phyloP scores from a whole-genome alignment of 2,113 vertebrate genomes.

The Taxidea taxus region DNA sequence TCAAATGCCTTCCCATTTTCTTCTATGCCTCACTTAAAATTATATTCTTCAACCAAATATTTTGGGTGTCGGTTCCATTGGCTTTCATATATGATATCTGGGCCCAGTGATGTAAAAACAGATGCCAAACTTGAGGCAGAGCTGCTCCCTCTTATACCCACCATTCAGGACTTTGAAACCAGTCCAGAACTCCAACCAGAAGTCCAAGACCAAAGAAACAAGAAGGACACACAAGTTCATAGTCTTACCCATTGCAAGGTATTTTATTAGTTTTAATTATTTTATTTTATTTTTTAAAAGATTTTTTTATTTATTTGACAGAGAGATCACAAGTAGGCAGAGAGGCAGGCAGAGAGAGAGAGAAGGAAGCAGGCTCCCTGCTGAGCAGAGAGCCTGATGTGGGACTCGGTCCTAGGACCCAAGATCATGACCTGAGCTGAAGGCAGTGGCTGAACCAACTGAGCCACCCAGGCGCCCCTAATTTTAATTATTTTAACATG shows the following conservation, averaged over 20 bases:
- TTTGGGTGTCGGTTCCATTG: not conserved
- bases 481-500: not conserved
- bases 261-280: not conserved
- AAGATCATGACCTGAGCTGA: too few relatives aligned
- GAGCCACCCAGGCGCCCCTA: too few relatives aligned
- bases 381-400: too few relatives aligned
- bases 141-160: not conserved
- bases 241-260: not conserved
- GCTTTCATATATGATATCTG: not conserved
- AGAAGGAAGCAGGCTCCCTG: too few relatives aligned
- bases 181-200: not conserved
- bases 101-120: not conserved
- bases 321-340: too few relatives aligned
- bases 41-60: not conserved
- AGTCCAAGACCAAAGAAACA: not conserved
- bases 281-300: too few relatives aligned
- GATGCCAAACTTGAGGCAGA: not conserved
- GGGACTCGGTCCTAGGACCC: too few relatives aligned
- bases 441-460: too few relatives aligned
- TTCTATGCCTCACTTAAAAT: not conserved
- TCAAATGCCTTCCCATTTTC: not conserved
- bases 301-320: too few relatives aligned
- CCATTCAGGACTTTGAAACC: not conserved
- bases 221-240: not conserved
- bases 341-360: too few relatives aligned